Evolutionary conservation across 92 coral and sea anemone genomes (phyloP).

Genomic region (Micromussa lordhowensis): DNA sequence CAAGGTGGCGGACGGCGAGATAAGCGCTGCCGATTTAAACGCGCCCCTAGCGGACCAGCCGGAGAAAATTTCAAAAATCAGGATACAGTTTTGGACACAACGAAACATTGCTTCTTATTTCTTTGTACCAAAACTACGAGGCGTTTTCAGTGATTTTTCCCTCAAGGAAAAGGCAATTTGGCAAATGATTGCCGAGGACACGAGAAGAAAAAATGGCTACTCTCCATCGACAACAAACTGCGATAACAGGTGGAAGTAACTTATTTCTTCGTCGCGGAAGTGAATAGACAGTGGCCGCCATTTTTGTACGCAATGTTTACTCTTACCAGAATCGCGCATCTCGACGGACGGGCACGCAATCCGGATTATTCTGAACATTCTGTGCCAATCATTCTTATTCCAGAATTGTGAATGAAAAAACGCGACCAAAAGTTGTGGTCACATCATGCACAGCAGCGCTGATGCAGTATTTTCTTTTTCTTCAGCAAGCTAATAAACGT

Average conservation of each 20-base stretch:
- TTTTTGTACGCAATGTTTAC: too few species aligned
- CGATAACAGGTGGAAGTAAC: conserved; percentile 5
- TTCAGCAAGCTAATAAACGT: too few species aligned
- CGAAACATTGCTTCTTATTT: conserved; percentile 36
- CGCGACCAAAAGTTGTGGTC: not conserved
- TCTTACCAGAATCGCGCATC: too few species aligned
- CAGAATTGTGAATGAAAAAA: not conserved
- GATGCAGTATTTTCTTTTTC: too few species aligned
- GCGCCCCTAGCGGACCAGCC: not conserved
- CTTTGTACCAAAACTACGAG: conserved; percentile 26
- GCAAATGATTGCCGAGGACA: too few species aligned
- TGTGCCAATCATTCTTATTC: not conserved
- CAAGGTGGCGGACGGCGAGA: too few species aligned
- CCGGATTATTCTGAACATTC: not conserved
- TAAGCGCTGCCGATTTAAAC: too few species aligned
- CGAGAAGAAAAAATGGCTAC: too few species aligned
- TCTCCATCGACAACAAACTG: too few species aligned
- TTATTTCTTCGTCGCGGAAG: conserved; percentile 27
- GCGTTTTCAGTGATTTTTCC: conserved; percentile 35
- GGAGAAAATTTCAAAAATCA: conserved; percentile 12
- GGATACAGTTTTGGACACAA: conserved; percentile 30
- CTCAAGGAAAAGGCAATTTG: conserved; percentile 4
- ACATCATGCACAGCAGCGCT: too few species aligned
- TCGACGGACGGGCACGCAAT: too few species aligned
- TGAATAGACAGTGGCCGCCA: not conserved